Conservation (phyloP, 2,888 invertebrate species). For the Loripinus fragilis region DNA sequence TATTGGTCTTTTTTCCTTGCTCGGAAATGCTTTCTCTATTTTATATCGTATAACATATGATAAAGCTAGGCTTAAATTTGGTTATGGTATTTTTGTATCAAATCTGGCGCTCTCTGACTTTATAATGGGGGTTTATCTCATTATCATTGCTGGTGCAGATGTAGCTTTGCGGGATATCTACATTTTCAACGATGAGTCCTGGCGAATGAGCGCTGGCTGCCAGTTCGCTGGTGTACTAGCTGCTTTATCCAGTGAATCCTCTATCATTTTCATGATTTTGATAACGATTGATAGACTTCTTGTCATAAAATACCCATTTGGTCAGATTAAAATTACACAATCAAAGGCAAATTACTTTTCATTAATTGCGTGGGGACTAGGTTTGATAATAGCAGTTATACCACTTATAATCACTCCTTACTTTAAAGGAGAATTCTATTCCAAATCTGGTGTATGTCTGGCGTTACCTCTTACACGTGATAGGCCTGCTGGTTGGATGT, state of each 20-base stretch:
- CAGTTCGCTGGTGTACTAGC: constrained; percentile 62
- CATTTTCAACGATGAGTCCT: constrained; percentile 36
- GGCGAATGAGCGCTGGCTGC: constrained; percentile 63
- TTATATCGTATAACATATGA: constrained; percentile 41
- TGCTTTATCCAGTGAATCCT: constrained; percentile 86
- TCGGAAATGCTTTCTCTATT: constrained; percentile 56
- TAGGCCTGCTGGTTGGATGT: constrained; percentile 80
- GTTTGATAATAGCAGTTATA: constrained; percentile 68
- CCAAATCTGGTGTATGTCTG: constrained; percentile 78
- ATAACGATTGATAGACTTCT: constrained; percentile 87
- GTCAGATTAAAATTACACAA: constrained; percentile 58
- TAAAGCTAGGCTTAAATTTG: constrained; percentile 29
- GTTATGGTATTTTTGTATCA: constrained; percentile 52
- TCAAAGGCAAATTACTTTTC: constrained; percentile 62
- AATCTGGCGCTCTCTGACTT: constrained; percentile 48
- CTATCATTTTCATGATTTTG: constrained; percentile 86
- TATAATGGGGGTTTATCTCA: constrained; percentile 30
- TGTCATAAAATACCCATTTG: constrained; percentile 86
- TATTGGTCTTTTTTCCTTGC: constrained; percentile 48
- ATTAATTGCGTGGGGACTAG: constrained; percentile 69
- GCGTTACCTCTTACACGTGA: constrained; percentile 79
- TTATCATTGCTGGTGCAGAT: constrained; percentile 64
- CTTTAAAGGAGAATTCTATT: constrained; percentile 77
- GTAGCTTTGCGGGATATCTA: constrained; percentile 49
- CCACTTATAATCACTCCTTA: constrained; percentile 76